phyloP scores from a whole-genome alignment of 1,140 invertebrate genomes.

The Anoplophora glabripennis region DNA sequence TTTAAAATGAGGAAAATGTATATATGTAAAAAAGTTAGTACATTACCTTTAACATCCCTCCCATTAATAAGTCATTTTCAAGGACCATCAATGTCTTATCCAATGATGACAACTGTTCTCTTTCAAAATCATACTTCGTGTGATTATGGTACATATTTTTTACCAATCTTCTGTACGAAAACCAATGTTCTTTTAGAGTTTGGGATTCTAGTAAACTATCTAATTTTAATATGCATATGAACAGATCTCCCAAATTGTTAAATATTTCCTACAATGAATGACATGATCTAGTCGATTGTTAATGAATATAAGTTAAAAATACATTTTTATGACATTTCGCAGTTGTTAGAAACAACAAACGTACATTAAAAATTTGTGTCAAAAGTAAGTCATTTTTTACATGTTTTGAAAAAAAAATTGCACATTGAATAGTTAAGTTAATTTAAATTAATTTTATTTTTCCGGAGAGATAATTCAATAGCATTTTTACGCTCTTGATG shows the following conservation, averaged over 20 bases:
- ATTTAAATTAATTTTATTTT: too few species aligned
- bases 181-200: conserved; percentile 66
- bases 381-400: too few species aligned
- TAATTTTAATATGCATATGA: conserved; percentile 67
- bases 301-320: too few species aligned
- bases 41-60: conserved; percentile 62
- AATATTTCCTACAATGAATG: conserved; percentile 55
- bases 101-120: conserved; percentile 60
- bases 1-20: background rate
- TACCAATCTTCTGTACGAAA: conserved; percentile 66
- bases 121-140: conserved; percentile 57
- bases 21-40: conserved; percentile 41
- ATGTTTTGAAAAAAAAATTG: too few species aligned
- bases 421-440: too few species aligned
- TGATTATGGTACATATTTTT: conserved; percentile 67
- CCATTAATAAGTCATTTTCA: conserved; percentile 61
- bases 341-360: too few species aligned
- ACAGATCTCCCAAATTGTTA: conserved; percentile 63
- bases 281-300: too few species aligned
- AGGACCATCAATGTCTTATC: conserved; percentile 65
- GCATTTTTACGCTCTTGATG: too few species aligned
- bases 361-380: too few species aligned
- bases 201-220: conserved; percentile 68
- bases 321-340: too few species aligned
- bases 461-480: too few species aligned